A percentile compares a stretch with the other conserved stretches of the same genome.
Evolutionary conservation across 2,113 vertebrate genomes (phyloP).

Genomic region (Siniperca knerii): DNA sequence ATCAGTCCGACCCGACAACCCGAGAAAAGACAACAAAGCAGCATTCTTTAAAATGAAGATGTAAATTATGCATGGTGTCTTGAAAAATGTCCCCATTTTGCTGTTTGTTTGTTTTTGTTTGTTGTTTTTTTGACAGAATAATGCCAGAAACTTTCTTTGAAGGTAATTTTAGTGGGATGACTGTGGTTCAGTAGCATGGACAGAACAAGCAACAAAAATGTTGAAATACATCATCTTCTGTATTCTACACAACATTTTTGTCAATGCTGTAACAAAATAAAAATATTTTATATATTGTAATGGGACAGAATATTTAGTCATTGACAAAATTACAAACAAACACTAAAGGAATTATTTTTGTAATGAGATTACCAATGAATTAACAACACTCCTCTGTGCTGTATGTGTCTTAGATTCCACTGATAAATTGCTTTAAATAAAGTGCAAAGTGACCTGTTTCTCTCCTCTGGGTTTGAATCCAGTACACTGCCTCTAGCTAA

Average conservation of each 20-base stretch:
- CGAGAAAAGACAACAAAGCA: background rate
- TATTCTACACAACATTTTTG: background rate
- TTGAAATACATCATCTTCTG: background rate
- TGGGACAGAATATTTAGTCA: slow-evolving; percentile 12
- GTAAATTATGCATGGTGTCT: background rate
- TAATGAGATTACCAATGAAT: slow-evolving; percentile 38
- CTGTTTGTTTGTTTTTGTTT: background rate
- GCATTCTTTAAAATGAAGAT: background rate
- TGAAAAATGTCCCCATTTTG: background rate
- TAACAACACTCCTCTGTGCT: background rate
- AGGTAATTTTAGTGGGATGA: background rate
- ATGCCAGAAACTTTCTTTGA: background rate
- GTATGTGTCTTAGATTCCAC: slow-evolving; percentile 23
- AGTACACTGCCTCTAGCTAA: slow-evolving; percentile 56
- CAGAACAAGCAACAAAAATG: background rate
- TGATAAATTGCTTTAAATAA: slow-evolving; percentile 62
- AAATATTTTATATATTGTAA: background rate
- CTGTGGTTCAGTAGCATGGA: background rate
- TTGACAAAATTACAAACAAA: slow-evolving; percentile 18
- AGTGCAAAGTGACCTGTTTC: slow-evolving; percentile 63
- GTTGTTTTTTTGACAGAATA: background rate
- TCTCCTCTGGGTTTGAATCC: slow-evolving; percentile 55
- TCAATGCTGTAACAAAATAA: background rate
- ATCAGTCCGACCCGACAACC: background rate
- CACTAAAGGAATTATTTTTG: slow-evolving; percentile 8